A percentile compares a stretch with the other conserved stretches of the same genome.
Evolutionary conservation across 64 coral and sea anemone species (phyloP).

Genomic region (Dendrophyllia cribrosa): DNA sequence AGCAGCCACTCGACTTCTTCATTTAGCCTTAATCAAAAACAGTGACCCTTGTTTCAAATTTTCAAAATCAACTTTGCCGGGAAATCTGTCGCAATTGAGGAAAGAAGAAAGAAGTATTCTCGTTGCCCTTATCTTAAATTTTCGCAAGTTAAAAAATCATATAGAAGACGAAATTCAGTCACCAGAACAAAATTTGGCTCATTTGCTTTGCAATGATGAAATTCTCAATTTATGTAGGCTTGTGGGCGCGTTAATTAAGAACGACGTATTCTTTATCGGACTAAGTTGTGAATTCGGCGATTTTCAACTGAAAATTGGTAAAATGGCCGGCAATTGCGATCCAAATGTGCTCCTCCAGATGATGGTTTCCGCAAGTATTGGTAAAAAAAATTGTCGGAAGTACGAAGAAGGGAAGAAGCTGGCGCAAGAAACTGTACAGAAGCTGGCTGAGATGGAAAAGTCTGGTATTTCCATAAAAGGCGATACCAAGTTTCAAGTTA

Average conservation of each 20-base stretch:
- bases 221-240: not conserved
- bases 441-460: not conserved
- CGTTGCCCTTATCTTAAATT: not conserved
- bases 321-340: not conserved
- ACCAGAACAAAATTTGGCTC: too few species aligned
- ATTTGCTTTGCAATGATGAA: not conserved
- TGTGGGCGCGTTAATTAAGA: not conserved
- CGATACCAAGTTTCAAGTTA: not conserved
- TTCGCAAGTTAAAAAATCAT: not conserved
- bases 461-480: not conserved
- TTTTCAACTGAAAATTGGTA: not conserved
- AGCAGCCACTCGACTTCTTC: constrained; percentile 23
- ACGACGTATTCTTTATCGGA: not conserved
- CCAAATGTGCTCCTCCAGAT: not conserved
- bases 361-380: not conserved
- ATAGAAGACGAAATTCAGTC: not conserved
- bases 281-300: not conserved
- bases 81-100: not conserved
- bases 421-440: not conserved
- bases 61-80: not conserved
- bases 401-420: not conserved
- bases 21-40: not conserved
- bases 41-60: not conserved
- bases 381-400: too few species aligned
- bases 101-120: not conserved